A percentile compares a stretch with the other conserved stretches of the same genome.
phyloP scores from a whole-genome alignment of 2,888 invertebrate genomes.

The Amiota mariae region DNA sequence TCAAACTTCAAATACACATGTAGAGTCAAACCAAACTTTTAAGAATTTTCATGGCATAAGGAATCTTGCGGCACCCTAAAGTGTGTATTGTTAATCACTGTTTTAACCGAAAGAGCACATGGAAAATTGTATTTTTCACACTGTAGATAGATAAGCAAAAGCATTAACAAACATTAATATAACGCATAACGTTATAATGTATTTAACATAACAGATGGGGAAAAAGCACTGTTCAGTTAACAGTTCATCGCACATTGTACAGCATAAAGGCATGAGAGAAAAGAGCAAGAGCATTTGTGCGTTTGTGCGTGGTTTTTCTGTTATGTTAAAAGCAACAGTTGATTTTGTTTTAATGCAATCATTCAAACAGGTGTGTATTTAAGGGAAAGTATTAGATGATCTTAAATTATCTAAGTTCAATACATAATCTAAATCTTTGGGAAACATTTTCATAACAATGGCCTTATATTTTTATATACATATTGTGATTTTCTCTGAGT shows the following conservation, averaged over 20 bases:
- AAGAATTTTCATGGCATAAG: too few relatives aligned
- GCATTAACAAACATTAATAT: too few relatives aligned
- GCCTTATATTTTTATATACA: neutral
- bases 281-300: too few relatives aligned
- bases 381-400: neutral
- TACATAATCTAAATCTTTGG: too few relatives aligned
- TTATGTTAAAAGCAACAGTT: constrained; percentile 15
- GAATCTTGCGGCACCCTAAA: too few relatives aligned
- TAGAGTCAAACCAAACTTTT: too few relatives aligned
- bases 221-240: too few relatives aligned
- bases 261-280: too few relatives aligned
- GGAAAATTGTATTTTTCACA: constrained; percentile 3
- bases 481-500: neutral
- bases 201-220: neutral
- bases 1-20: too few relatives aligned
- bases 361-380: neutral
- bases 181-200: neutral
- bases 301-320: constrained; percentile 15
- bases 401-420: neutral
- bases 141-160: too few relatives aligned
- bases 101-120: neutral
- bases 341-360: neutral
- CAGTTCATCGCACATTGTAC: too few relatives aligned
- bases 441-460: neutral
- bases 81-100: neutral